Evolutionary conservation across 2,797 vertebrate genomes (phyloP).

Genomic region (Ceryle rudis): DNA sequence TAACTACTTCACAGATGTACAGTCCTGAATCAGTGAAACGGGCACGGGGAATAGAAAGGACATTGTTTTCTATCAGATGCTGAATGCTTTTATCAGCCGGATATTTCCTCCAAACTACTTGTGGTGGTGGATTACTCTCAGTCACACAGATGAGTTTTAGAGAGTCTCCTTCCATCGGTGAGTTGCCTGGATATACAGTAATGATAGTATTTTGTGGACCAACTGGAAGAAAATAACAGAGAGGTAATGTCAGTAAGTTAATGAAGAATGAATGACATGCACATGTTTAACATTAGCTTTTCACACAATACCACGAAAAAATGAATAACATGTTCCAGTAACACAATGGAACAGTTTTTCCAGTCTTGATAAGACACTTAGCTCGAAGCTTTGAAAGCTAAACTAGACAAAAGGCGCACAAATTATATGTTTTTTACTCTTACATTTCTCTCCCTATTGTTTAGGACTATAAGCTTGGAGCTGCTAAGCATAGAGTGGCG

Average conservation of each 20-base stretch:
- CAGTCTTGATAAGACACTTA: background rate
- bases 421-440: background rate
- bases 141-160: constrained; percentile 54
- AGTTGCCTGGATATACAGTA: background rate
- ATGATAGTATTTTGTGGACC: constrained; percentile 56
- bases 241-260: background rate
- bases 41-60: constrained; percentile 23
- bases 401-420: background rate
- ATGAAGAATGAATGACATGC: background rate
- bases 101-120: constrained; percentile 52
- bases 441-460: background rate
- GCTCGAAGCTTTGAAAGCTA: background rate
- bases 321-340: background rate
- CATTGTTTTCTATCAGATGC: background rate
- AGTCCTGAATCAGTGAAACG: constrained; percentile 43
- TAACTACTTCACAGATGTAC: constrained; percentile 65
- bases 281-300: background rate
- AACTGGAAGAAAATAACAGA: constrained; percentile 44
- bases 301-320: background rate
- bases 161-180: background rate
- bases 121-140: constrained; percentile 55
- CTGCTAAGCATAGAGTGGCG: background rate
- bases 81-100: background rate
- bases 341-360: background rate
- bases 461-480: background rate